These are phyloP conservation scores for Falco concolor DNA, from an alignment of 2,797 vertebrate genomes.

Conservation along the genomic window DNA sequence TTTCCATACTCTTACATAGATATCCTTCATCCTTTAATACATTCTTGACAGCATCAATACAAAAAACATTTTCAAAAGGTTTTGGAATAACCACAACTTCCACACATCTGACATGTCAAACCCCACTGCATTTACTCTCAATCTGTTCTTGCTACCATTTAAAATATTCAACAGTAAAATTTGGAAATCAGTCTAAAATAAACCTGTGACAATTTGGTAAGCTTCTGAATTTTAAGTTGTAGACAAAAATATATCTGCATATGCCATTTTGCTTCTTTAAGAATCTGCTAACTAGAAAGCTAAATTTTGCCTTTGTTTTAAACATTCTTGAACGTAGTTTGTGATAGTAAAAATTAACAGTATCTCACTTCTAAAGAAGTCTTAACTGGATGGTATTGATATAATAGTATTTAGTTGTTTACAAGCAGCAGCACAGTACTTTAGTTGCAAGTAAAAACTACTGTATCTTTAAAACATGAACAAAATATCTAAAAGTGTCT, in stretches of 20 bases:
- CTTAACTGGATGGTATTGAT: not conserved
- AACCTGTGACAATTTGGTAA: not conserved
- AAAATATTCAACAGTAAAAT: not conserved
- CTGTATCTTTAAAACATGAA: constrained; percentile 31
- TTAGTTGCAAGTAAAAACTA: constrained; percentile 42
- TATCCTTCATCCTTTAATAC: not conserved
- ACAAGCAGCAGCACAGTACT: not conserved
- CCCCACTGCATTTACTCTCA: not conserved
- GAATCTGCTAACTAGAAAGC: not conserved
- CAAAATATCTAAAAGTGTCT: constrained; percentile 43
- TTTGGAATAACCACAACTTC: not conserved
- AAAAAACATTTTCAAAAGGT: not conserved
- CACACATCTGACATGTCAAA: not conserved
- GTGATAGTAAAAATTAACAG: not conserved
- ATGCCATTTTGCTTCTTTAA: not conserved
- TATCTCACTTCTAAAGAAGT: not conserved
- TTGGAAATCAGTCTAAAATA: not conserved
- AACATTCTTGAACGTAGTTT: not conserved
- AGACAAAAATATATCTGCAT: not conserved
- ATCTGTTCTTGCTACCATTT: not conserved
- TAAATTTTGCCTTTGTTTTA: not conserved
- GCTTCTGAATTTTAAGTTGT: not conserved
- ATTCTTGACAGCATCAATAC: not conserved
- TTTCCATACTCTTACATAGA: not conserved
- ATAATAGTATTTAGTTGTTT: not conserved